These are phyloP conservation scores for Aythya baeri DNA, from an alignment of 2,113 vertebrate species.

Conservation along the genomic window DNA sequence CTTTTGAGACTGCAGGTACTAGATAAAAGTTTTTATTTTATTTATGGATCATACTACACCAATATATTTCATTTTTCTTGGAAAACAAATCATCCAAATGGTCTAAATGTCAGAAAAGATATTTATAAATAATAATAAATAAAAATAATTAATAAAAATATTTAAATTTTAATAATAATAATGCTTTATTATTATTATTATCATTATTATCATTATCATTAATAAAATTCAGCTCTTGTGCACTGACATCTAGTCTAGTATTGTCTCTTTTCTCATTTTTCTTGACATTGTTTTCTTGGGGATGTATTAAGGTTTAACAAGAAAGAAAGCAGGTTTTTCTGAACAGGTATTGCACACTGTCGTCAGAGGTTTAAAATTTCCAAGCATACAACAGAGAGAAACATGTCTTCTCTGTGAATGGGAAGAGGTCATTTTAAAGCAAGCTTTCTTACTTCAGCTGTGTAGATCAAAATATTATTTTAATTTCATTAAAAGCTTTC, in stretches of 20 bases:
- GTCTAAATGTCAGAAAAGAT: background rate
- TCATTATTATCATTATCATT: background rate
- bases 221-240: background rate
- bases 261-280: background rate
- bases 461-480: background rate
- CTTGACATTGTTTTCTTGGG: background rate
- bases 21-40: background rate
- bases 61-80: background rate
- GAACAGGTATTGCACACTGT: background rate
- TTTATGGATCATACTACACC: background rate
- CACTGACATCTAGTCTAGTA: background rate
- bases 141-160: too few species aligned
- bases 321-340: background rate
- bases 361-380: background rate
- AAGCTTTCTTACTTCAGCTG: background rate
- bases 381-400: background rate
- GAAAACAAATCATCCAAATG: background rate
- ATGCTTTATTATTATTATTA: too few species aligned
- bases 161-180: too few species aligned
- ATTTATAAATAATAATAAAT: too few species aligned
- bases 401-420: background rate
- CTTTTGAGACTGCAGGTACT: background rate
- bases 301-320: background rate
- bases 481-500: background rate
- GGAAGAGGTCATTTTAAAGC: background rate